Base-by-base conservation (phyloP, 2,888 invertebrate genomes). In the Ctenicera cuprea region DNA sequence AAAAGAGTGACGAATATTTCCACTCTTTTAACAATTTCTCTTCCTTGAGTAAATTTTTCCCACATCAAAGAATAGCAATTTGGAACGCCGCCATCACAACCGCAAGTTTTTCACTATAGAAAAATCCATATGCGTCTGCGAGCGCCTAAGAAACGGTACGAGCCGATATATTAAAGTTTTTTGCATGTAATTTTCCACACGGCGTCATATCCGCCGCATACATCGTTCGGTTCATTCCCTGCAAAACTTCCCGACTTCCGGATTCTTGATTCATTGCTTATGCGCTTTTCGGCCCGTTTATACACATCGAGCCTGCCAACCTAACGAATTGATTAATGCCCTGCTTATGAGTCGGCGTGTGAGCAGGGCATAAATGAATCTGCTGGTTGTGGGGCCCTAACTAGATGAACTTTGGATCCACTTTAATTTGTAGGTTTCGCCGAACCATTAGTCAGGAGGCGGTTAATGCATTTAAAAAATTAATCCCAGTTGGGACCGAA, bases 171-270 rank as follows among this genome's bases (percentile, higher is more conserved):
- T 75, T 73, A 70, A 75, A 75, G 61, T 75, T 75, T 73, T 71
- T 75, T 73, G 57, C 65, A 62, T 70, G 65, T 65, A 73, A 75
- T 75, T 75, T 75, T 75, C 73, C 75, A 50, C 70, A 45, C 62
- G 76, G 68, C 67, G 74, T 71, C 74, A 64, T 65, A 63, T 71
- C 74, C 76, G 76, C 73, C 73, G 65, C 74, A 75, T 75, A 74
- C 76, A 74, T 76, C 73, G 67, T 74, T 70, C 74, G 71, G 57
- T 66, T 76, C 76, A 76, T 76, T 76, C 74, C 76, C 73, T 73
- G 70, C 69, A 72, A 69, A n/a, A 59, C 64, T 67, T 50, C 66
- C 67, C 30, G 22, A 59, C 59, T 70, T 73, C 75, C 75, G 73
- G 59, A 57, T 54, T 45, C 57, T 57, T 69, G 70, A 76, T 73